Base-by-base conservation (phyloP, 2,113 vertebrate species). In the Numida meleagris region DNA sequence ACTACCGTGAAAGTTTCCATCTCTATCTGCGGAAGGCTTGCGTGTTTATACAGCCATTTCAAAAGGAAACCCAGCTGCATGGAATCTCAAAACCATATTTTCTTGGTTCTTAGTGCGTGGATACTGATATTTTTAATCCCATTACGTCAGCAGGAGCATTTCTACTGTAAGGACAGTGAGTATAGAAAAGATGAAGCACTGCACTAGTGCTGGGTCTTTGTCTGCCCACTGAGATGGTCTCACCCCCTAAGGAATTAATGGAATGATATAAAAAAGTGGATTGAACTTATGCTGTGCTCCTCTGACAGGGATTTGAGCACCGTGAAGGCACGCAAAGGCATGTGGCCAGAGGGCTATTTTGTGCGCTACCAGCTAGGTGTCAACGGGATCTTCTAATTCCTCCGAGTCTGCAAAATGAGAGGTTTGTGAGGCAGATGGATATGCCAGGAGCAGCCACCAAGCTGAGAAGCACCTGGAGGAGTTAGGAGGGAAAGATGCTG, bases 81-180 rank as follows among this genome's bases (percentile, higher is more conserved):
- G 0, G 14, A 3, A 1, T 87, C 88, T 86, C 88, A 77, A 83
- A 70, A 18, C 33, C 38, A 42, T 87, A 73, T 84, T 92, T 68
- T 83, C 90, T 84, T 84, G 75, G 76, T 85, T 92, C 71, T 89
- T 78, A 65, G 43, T 78, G 74, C 66, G 11, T 76, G 62, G 36
- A 45, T 87, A 84, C 48, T 25, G 74, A 7, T 79, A 23, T 82
- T 90, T 90, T 89, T 53, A 93, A 93, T 74, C 63, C 72, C 34
- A 43, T 91, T 95, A 93, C 45, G 55, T 50, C 63, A 90, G 85
- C 24, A 4, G 75, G 82, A 80, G 42, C 74, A 88, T 81, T 92
- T 89, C 78, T 93, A 53, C 71, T 78, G 31, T 53, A 87, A 79
- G 58, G 48, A 93, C 40, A 68, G 45, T 0, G 4, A 93, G 62